Percentiles rank a stretch among this genome's conserved stretches.
Conservation (phyloP, 2,888 invertebrate genomes). For the Gnatocerus cornutus region DNA sequence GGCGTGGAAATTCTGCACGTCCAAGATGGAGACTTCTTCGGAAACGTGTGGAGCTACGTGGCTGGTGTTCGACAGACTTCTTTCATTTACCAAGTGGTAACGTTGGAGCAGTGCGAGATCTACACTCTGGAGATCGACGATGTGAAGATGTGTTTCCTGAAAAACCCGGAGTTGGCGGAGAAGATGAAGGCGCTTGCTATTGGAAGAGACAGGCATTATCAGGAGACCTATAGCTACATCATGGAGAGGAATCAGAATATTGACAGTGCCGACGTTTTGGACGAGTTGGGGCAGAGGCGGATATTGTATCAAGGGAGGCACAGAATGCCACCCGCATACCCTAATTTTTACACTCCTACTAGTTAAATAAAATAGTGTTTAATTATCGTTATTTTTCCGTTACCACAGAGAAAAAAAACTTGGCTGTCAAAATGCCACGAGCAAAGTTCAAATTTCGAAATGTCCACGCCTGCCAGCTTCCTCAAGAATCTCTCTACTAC, state of each 20-base stretch:
- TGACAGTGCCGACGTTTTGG: too few relatives aligned
- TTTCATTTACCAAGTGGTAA: neutral
- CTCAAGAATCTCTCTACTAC: too few relatives aligned
- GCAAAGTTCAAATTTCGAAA: too few relatives aligned
- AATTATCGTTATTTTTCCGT: too few relatives aligned
- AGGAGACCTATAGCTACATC: neutral
- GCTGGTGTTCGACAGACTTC: neutral
- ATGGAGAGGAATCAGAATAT: neutral
- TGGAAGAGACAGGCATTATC: neutral
- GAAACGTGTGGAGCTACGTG: neutral
- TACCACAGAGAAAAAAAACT: too few relatives aligned
- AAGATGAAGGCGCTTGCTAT: neutral
- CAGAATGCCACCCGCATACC: too few relatives aligned
- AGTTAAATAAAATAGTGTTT: too few relatives aligned
- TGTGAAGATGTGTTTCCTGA: neutral
- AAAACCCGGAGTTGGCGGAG: neutral
- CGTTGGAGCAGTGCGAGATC: conserved; percentile 17
- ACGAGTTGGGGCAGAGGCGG: too few relatives aligned
- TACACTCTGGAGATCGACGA: conserved; percentile 11
- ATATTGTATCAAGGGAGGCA: too few relatives aligned
- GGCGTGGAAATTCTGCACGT: conserved; percentile 7
- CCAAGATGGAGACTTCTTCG: conserved; percentile 22
- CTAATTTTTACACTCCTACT: too few relatives aligned
- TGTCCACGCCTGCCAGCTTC: too few relatives aligned
- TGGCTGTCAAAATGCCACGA: too few relatives aligned